Base-by-base conservation (phyloP, 2,888 invertebrate species). In the Tetheella fluctuosa region DNA sequence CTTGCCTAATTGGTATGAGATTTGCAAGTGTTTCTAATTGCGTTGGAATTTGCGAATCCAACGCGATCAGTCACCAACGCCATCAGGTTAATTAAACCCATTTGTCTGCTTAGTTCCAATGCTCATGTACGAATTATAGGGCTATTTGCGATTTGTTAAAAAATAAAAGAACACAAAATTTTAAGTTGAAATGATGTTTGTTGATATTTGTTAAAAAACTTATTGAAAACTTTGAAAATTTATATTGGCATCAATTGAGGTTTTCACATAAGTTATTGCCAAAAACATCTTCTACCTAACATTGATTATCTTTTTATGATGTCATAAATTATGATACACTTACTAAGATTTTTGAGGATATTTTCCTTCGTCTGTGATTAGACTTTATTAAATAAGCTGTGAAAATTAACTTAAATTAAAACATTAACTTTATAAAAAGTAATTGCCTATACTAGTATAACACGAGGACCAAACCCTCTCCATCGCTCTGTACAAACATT, bases 1-100 rank as follows among this genome's bases (percentile, higher is more conserved):
- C 76, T 78, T 91, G 91, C 91, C 93, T 93, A 93, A 93, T 93
- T 93, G 93, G 86, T 92, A 91, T 90, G 91, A 90, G 89, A 93
- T 92, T 91, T 92, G 90, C 90, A 90, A 92, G 86, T 91, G 89
- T 86, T 86, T 81, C 91, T 92, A 93, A 93, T 93, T 90, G 91
- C 90, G 85, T 80, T 77, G 87, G 88, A 90, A 89, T 91, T 90
- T 87, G 81, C 79, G 79, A 86, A 88, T 85, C 80, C 87, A 86
- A 86, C 84, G 87, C 84, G 86, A 93, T 93, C 92, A 88, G 84
- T 92, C 92, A 91, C 85, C n/a, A 77, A 69, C 83, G 71, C 91
- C 89, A 92, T 93, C 91, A 91, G 89, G 90, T 90, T 91, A 92
- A 93, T 93, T 91, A 91, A 92, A 90, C 90, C 48, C 91, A 91